A percentile compares a stretch with the other conserved stretches of the same genome.
These are phyloP conservation scores for Catostylus mosaicus DNA, from an alignment of 30 jellyfish, hydroid and myxozoan species.

Conservation along the genomic window DNA sequence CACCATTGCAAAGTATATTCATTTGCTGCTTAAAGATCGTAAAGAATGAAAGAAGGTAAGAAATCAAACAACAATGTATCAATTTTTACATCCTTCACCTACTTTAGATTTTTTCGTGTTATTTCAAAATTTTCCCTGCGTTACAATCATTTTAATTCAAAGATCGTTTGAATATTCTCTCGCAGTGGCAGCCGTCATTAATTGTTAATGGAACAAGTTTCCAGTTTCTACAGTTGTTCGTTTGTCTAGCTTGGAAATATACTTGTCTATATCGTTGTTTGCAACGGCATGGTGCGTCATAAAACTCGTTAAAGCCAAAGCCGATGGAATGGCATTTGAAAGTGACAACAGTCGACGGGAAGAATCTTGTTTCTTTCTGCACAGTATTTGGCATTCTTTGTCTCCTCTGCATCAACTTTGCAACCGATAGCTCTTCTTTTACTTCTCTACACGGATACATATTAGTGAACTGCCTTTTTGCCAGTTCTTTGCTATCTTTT, in stretches of 20 bases:
- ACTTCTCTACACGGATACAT: background rate
- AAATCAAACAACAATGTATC: background rate
- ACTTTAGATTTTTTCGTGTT: background rate
- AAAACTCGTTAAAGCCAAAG: background rate
- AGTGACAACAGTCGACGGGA: constrained; percentile 2
- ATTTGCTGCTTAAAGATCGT: no score
- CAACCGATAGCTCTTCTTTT: constrained; percentile 6
- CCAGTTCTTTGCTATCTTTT: background rate
- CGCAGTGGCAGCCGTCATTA: constrained; percentile 7
- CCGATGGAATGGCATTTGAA: background rate
- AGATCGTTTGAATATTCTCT: background rate
- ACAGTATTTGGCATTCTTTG: background rate
- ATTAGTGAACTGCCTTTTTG: background rate
- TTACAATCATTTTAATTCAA: background rate
- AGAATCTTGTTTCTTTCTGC: background rate
- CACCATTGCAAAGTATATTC: no score
- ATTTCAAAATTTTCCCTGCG: background rate
- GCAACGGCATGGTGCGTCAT: background rate
- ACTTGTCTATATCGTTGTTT: constrained; percentile 7
- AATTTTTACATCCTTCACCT: background rate
- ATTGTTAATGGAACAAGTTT: constrained; percentile 7
- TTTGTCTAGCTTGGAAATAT: background rate
- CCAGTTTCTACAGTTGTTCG: constrained; percentile 1
- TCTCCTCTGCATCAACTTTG: background rate
- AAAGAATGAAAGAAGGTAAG: background rate